Percentiles rank a stretch among this genome's conserved stretches.
phyloP scores from a whole-genome alignment of 2,113 vertebrate genomes.

The Dipodomys spectabilis region DNA sequence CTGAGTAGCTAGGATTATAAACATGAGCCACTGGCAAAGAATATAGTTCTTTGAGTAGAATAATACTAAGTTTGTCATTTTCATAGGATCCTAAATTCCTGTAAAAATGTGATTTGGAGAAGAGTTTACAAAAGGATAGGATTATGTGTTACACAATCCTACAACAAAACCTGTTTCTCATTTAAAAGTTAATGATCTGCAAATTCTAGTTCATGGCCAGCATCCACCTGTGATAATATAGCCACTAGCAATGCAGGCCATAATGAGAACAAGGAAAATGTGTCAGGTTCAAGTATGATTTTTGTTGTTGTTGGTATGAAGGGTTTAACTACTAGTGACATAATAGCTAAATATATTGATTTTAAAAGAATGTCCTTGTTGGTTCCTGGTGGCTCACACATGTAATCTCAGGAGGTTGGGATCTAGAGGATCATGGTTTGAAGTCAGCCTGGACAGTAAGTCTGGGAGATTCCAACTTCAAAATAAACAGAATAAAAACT shows the following conservation, averaged over 20 bases:
- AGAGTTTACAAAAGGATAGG: neutral
- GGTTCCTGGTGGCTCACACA: too few relatives aligned
- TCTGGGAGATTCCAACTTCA: too few relatives aligned
- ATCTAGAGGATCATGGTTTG: too few relatives aligned
- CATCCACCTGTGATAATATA: neutral
- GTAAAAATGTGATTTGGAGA: neutral
- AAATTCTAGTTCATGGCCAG: neutral
- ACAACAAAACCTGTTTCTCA: neutral
- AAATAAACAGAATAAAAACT: too few relatives aligned
- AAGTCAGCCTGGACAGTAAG: too few relatives aligned
- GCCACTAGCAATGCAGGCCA: neutral
- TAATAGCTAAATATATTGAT: too few relatives aligned
- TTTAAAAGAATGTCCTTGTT: too few relatives aligned
- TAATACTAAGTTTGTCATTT: neutral
- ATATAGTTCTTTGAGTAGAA: neutral
- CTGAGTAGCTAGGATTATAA: too few relatives aligned
- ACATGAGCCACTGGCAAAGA: too few relatives aligned
- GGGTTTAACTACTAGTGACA: too few relatives aligned
- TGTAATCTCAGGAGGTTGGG: too few relatives aligned
- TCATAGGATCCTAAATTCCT: neutral
- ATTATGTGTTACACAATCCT: neutral
- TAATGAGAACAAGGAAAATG: conserved; percentile 43
- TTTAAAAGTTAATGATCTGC: neutral
- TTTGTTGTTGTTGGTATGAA: too few relatives aligned
- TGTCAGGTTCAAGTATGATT: neutral